phyloP scores from a whole-genome alignment of 1,140 invertebrate genomes.

The Halictus rubicundus region DNA sequence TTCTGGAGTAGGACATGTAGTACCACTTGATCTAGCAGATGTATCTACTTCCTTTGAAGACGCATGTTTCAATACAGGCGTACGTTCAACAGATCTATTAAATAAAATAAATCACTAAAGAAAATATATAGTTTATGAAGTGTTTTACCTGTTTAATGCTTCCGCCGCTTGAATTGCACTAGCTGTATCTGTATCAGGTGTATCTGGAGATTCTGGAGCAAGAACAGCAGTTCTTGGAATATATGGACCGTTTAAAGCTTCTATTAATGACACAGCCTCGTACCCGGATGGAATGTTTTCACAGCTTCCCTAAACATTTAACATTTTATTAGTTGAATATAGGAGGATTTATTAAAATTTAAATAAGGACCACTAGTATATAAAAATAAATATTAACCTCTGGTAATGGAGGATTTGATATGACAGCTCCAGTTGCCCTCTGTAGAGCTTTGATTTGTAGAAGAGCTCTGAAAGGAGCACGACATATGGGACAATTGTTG shows the following conservation, averaged over 20 bases:
- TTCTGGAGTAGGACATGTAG: conserved; percentile 79
- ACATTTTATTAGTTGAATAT: not conserved
- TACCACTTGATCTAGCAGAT: conserved; percentile 71
- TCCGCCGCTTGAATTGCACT: conserved; percentile 85
- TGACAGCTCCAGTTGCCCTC: conserved; percentile 84
- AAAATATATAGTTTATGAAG: not conserved
- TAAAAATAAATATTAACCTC: conserved; percentile 70
- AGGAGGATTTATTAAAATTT: not conserved
- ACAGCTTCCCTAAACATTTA: conserved; percentile 81
- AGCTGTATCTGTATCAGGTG: conserved; percentile 81
- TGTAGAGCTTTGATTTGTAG: conserved; percentile 97
- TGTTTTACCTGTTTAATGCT: conserved; percentile 83
- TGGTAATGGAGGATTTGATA: conserved; percentile 78
- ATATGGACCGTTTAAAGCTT: conserved; percentile 97
- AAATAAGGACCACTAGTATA: not conserved
- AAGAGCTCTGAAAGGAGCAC: conserved; percentile 97
- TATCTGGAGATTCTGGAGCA: conserved; percentile 80
- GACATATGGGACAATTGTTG: conserved; percentile 99
- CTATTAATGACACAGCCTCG: conserved; percentile 96
- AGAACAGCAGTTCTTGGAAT: conserved; percentile 82
- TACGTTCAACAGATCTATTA: conserved; percentile 75
- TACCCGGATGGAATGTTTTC: conserved; percentile 96
- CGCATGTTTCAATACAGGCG: conserved; percentile 73
- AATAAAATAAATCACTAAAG: not conserved
- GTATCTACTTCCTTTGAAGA: conserved; percentile 73